These are phyloP conservation scores for Agonopterix alstromeriana DNA, from an alignment of 2,888 invertebrate species.

Conservation along the genomic window DNA sequence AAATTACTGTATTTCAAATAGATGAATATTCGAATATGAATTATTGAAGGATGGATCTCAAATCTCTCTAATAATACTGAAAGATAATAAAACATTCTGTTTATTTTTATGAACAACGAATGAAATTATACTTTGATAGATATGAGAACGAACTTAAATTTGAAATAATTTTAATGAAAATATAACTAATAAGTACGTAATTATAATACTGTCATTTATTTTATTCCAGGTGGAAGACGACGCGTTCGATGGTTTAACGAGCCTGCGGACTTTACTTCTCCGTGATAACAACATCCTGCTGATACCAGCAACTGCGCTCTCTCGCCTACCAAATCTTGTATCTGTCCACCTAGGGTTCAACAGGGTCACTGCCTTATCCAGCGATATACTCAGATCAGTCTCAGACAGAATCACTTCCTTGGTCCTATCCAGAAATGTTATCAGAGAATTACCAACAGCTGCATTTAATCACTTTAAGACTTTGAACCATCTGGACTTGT, in stretches of 20 bases:
- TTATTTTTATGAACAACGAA: not conserved
- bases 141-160: not conserved
- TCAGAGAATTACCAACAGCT: slow-evolving; percentile 88
- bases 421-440: slow-evolving; percentile 88
- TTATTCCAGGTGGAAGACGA: slow-evolving; percentile 88
- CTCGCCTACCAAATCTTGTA: slow-evolving; percentile 84
- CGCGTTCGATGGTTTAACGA: slow-evolving; percentile 88
- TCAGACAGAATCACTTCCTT: slow-evolving; percentile 84
- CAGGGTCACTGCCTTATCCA: slow-evolving; percentile 89
- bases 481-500: slow-evolving; percentile 83
- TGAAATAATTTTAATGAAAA: too few relatives aligned
- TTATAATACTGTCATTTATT: slow-evolving; percentile 2
- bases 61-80: too few relatives aligned
- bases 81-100: too few relatives aligned
- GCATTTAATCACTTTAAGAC: slow-evolving; percentile 88
- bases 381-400: slow-evolving; percentile 84
- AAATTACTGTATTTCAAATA: too few relatives aligned
- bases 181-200: not conserved
- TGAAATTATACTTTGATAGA: not conserved
- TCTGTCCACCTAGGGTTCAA: slow-evolving; percentile 90
- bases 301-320: slow-evolving; percentile 89
- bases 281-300: slow-evolving; percentile 92
- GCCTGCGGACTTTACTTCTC: slow-evolving; percentile 84
- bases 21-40: too few relatives aligned
- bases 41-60: too few relatives aligned